A percentile compares a stretch with the other conserved stretches of the same genome.
phyloP scores from a whole-genome alignment of 2,888 invertebrate genomes.

The Enchytraeus crypticus region DNA sequence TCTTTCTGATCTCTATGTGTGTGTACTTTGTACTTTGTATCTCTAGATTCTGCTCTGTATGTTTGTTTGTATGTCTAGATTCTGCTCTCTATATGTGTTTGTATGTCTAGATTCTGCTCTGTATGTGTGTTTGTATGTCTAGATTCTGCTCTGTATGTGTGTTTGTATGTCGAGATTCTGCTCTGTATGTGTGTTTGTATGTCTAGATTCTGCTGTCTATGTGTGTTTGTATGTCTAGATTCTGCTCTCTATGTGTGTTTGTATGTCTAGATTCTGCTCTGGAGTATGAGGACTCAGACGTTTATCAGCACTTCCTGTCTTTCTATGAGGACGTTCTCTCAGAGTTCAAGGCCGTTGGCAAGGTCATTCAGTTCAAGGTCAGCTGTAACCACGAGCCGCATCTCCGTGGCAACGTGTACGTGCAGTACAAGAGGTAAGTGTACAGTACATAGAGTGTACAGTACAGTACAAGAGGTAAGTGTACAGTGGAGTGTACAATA shows the following conservation, averaged over 20 bases:
- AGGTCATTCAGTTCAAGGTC: constrained; percentile 56
- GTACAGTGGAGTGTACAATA: background rate
- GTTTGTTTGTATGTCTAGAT: too few species aligned
- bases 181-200: too few species aligned
- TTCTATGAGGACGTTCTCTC: constrained; percentile 77
- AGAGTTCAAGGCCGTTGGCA: constrained; percentile 61
- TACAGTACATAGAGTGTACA: too few species aligned
- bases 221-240: background rate
- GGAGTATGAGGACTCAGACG: constrained; percentile 75
- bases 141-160: too few species aligned
- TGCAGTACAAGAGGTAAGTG: constrained; percentile 62
- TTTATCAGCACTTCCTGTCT: constrained; percentile 67
- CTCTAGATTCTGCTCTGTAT: too few species aligned
- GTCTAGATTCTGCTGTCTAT: too few species aligned
- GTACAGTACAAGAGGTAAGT: background rate
- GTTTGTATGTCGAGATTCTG: too few species aligned
- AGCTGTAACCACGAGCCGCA: constrained; percentile 78
- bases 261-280: constrained; percentile 59
- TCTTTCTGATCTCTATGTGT: too few species aligned
- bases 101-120: too few species aligned
- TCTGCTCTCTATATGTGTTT: too few species aligned
- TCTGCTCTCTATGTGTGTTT: background rate
- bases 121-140: too few species aligned
- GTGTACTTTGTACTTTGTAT: too few species aligned
- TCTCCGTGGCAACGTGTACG: constrained; percentile 79